Evolutionary conservation across 2,113 vertebrate genomes (phyloP), one percentile per base, ranked within the genome.

Genomic region (Aptenodytes patagonicus): DNA sequence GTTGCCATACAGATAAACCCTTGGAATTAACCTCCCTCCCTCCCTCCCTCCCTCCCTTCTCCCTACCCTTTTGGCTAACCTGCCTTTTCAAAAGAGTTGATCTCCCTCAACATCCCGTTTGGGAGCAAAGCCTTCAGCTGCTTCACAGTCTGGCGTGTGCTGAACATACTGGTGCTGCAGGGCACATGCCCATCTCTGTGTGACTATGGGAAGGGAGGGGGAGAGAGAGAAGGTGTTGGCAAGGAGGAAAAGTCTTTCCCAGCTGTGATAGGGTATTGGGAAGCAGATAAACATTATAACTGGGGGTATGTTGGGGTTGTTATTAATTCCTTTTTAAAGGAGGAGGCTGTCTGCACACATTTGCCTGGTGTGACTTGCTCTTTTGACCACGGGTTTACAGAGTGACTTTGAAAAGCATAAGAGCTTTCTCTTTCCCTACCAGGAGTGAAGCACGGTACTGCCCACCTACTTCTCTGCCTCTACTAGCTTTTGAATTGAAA

Each of bases 151-250:
- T 4, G 10, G 18, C 16, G 9, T 47, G 24, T 12, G 21, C 20
- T 34, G 40, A 38, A 8, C 12, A 9, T 12, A 5, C 15, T 9
- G 17, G 40, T 62, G 61, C 38, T 36, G 11, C 3, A 1, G 22
- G 38, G 9, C 55, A 32, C 6, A 4, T 32, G 20, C 12, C 15
- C 1, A 0, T 40, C 21, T 36, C 36, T 17, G 11, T 34, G 54
- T 34, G 29, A 34, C 34, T 42, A 24, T 17, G 25, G 69, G 44
- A 46, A 54, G 15, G 34, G 31, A 46, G 7, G 2, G 28, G 14
- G 2, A 47, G 57, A 49, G 7, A 47, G n/a, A 49, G 21, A 36
- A 72, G 29, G 13, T 40, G 11, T 46, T 40, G 21, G 21, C 17
- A n/a, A 42, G 34, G 36, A 77, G 34, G 10, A 85, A 62, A 62